These are phyloP conservation scores for Drosophila testacea DNA, from an alignment of 2,888 invertebrate species.

Conservation along the genomic window DNA sequence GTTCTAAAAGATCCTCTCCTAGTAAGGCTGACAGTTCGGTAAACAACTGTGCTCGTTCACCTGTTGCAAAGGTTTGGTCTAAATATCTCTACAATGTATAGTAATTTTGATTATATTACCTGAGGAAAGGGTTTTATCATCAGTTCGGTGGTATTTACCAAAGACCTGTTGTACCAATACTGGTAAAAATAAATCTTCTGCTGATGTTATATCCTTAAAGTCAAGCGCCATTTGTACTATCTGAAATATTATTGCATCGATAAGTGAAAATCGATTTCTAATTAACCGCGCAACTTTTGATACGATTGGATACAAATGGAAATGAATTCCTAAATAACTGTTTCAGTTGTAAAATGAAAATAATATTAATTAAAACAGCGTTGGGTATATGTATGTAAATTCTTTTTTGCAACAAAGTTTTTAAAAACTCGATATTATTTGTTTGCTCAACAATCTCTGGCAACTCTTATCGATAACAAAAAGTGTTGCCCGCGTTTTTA, in stretches of 20 bases:
- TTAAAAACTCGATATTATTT: background rate
- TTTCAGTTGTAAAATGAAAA: no score
- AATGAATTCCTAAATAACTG: no score
- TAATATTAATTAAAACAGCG: no score
- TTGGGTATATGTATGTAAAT: no score
- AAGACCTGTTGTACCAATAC: constrained; percentile 42
- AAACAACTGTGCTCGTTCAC: constrained; percentile 85
- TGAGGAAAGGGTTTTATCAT: constrained; percentile 8
- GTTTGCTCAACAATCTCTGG: constrained; percentile 6
- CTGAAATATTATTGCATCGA: background rate
- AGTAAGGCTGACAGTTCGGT: constrained; percentile 87
- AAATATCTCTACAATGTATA: background rate
- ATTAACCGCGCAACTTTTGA: constrained; percentile 12
- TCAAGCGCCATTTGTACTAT: constrained; percentile 38
- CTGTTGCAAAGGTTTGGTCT: constrained; percentile 2
- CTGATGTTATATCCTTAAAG: constrained; percentile 5
- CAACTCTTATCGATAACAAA: constrained; percentile 16
- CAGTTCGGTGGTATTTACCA: constrained; percentile 34
- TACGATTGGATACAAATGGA: background rate
- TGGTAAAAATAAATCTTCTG: constrained; percentile 43
- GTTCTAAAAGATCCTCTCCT: constrained; percentile 86
- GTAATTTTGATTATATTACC: constrained; percentile 11
- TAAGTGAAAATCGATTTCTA: constrained; percentile 7
- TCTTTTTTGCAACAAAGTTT: no score
- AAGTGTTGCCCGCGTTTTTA: constrained; percentile 44